These are phyloP conservation scores for Drepana falcataria DNA, from an alignment of 2,888 invertebrate genomes.

Conservation along the genomic window DNA sequence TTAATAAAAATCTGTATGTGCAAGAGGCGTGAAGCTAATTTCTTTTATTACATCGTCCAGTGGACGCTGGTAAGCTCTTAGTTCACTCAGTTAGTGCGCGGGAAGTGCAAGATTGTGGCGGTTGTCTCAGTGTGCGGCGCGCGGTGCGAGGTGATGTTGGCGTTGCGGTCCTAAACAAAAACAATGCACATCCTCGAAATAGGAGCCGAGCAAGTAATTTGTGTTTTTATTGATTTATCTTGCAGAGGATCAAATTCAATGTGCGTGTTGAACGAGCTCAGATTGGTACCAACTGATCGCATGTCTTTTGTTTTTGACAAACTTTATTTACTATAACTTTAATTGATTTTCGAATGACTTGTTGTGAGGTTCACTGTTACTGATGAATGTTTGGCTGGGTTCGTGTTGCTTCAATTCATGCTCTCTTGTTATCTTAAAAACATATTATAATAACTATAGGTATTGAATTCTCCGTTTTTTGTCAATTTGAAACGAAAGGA, in stretches of 20 bases:
- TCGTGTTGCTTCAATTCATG: too few relatives aligned
- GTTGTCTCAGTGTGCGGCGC: conserved; percentile 37
- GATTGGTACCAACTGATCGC: not conserved
- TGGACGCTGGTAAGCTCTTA: conserved; percentile 28
- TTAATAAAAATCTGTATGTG: conserved; percentile 69
- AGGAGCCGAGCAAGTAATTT: conserved; percentile 71
- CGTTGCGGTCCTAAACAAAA: conserved; percentile 35
- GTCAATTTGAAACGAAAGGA: too few relatives aligned
- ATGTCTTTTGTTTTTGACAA: not conserved
- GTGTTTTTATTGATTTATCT: conserved; percentile 25
- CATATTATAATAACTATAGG: too few relatives aligned
- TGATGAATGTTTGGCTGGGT: too few relatives aligned
- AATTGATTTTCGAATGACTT: too few relatives aligned
- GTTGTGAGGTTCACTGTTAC: too few relatives aligned
- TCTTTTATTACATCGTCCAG: conserved; percentile 59
- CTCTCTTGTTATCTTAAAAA: too few relatives aligned
- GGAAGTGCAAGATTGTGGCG: conserved; percentile 49
- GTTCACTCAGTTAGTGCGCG: conserved; percentile 40
- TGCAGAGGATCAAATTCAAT: conserved; percentile 29
- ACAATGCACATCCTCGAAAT: conserved; percentile 74
- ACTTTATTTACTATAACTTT: too few relatives aligned
- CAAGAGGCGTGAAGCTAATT: conserved; percentile 75
- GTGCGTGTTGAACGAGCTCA: conserved; percentile 19
- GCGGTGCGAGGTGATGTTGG: conserved; percentile 42
- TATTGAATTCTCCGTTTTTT: conserved; percentile 3